Evolutionary conservation across 2,113 vertebrate species (phyloP).

Genomic region (Trichomycterus rosablanca): DNA sequence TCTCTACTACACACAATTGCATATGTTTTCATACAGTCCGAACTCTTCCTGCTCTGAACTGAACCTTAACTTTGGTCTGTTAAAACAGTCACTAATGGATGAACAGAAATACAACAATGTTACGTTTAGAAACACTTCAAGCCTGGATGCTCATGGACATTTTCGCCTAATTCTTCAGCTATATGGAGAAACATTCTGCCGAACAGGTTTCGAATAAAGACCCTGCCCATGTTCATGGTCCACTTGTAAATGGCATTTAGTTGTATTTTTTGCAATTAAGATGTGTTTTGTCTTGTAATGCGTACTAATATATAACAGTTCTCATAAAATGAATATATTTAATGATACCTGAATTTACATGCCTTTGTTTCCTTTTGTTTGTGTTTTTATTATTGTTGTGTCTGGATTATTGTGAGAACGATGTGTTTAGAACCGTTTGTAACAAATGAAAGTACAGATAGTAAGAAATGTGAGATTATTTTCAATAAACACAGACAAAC

Average conservation of each 20-base stretch:
- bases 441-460: conserved; percentile 76
- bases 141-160: conserved; percentile 25
- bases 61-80: conserved; percentile 7
- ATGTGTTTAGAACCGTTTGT: too few relatives aligned
- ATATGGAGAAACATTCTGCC: conserved; percentile 49
- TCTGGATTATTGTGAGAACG: too few relatives aligned
- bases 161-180: conserved; percentile 42
- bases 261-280: conserved; percentile 78
- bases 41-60: conserved; percentile 16
- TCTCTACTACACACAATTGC: conserved; percentile 13
- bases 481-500: conserved; percentile 85
- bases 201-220: conserved; percentile 40
- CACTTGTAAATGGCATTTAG: conserved; percentile 91
- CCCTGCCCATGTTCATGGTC: conserved; percentile 73
- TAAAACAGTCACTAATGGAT: conserved; percentile 10
- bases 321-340: conserved; percentile 99
- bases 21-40: conserved; percentile 3
- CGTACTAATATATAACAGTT: conserved; percentile 99
- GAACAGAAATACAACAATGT: neutral
- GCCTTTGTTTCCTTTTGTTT: conserved; percentile 68
- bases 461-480: conserved; percentile 80
- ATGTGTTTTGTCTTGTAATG: conserved; percentile 84
- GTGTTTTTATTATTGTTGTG: conserved; percentile 68
- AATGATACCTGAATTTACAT: conserved; percentile 88
- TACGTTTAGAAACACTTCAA: conserved; percentile 18